Evolutionary conservation across 2,113 vertebrate species (phyloP).

Genomic region (Stictonetta naevosa): DNA sequence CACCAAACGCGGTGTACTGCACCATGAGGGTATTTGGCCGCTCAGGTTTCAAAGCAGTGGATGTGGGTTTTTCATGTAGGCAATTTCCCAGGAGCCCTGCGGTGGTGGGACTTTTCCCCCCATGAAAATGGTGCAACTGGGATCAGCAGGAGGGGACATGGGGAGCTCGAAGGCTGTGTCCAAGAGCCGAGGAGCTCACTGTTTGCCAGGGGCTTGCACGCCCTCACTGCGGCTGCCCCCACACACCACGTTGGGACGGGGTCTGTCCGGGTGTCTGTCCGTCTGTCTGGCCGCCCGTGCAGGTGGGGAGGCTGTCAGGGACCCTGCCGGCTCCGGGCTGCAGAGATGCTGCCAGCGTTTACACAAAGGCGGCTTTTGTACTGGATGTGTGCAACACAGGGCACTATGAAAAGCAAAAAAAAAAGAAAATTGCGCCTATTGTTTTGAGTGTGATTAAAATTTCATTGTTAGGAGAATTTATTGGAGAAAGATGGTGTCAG

Average conservation of each 20-base stretch:
- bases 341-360: neutral
- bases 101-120: neutral
- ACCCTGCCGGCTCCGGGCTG: neutral
- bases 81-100: neutral
- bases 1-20: neutral
- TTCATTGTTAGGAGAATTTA: neutral
- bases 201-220: no score
- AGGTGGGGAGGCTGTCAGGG: neutral
- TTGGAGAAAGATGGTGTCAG: neutral
- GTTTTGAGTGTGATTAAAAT: neutral
- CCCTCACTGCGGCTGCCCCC: no score
- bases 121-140: conserved; percentile 12
- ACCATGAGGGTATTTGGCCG: neutral
- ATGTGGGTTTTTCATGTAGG: neutral
- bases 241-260: neutral
- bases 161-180: neutral
- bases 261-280: neutral
- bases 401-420: neutral
- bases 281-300: neutral
- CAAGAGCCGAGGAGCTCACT: neutral
- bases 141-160: neutral
- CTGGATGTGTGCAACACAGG: neutral
- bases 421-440: neutral
- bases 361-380: neutral
- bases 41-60: neutral